Conservation (phyloP, 2,113 vertebrate species). For the Gymnobelideus leadbeateri region DNA sequence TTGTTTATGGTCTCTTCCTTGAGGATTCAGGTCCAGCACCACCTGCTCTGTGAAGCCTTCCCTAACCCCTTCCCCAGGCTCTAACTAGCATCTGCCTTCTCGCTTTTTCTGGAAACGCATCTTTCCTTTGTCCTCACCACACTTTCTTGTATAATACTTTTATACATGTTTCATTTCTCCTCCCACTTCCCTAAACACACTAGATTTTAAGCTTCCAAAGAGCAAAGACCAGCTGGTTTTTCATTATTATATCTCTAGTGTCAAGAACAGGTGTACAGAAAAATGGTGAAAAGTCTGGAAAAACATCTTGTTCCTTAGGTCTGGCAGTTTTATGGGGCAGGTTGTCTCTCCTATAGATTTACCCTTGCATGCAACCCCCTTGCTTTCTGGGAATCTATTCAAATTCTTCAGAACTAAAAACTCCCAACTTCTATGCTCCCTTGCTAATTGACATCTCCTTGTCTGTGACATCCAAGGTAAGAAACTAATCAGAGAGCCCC, state of each 20-base stretch:
- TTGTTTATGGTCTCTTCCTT: background rate
- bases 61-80: background rate
- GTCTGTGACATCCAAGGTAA: background rate
- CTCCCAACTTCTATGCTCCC: background rate
- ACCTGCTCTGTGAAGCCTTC: background rate
- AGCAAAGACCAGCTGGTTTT: background rate
- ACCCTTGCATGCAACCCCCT: background rate
- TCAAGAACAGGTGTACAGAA: background rate
- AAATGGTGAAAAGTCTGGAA: background rate
- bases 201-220: background rate
- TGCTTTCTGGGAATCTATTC: background rate
- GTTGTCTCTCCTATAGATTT: background rate
- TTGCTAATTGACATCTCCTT: background rate
- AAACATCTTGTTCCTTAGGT: background rate
- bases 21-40: background rate
- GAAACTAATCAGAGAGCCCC: background rate
- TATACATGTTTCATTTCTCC: background rate
- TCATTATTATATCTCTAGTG: background rate
- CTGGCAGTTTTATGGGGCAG: background rate
- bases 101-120: background rate
- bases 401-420: background rate
- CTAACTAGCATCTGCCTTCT: background rate
- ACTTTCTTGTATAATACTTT: background rate
- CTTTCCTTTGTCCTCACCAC: background rate
- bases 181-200: background rate